A percentile compares a stretch with the other conserved stretches of the same genome.
Evolutionary conservation across 2,113 vertebrate species (phyloP).

Genomic region (Fulica atra): DNA sequence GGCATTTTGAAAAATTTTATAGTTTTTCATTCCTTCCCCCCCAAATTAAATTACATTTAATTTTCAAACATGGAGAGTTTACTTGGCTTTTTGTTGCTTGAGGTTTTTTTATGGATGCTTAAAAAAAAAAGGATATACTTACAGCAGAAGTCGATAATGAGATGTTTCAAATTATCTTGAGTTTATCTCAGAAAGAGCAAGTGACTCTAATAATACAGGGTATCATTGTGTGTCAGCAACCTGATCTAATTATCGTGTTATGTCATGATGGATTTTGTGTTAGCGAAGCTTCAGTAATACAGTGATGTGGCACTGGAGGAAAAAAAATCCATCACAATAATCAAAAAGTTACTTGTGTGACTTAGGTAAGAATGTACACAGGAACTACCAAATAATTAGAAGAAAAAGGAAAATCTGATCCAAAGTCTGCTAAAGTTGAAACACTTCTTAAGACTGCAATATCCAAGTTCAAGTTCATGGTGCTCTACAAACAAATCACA

Average conservation of each 20-base stretch:
- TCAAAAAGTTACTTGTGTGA: not conserved
- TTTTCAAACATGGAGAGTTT: not conserved
- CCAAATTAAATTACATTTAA: not conserved
- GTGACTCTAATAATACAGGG: not conserved
- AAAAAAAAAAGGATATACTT: not conserved
- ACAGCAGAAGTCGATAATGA: not conserved
- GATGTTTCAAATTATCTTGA: not conserved
- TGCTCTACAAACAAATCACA: not conserved
- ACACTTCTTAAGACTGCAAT: not conserved
- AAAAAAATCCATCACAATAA: not conserved
- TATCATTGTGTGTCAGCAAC: not conserved
- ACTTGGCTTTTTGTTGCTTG: not conserved
- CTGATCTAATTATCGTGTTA: not conserved
- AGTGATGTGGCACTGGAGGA: not conserved
- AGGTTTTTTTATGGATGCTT: not conserved
- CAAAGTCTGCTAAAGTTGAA: not conserved
- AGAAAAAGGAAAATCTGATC: not conserved
- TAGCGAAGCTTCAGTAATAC: not conserved
- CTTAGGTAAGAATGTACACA: not conserved
- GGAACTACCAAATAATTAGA: not conserved
- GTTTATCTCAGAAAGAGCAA: not conserved
- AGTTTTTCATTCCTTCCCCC: not conserved
- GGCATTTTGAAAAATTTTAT: not conserved
- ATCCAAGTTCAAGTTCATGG: not conserved
- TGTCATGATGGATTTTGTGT: slow-evolving; percentile 3